Conservation (phyloP, 2,797 vertebrate genomes). For the Chrosomus eos region DNA sequence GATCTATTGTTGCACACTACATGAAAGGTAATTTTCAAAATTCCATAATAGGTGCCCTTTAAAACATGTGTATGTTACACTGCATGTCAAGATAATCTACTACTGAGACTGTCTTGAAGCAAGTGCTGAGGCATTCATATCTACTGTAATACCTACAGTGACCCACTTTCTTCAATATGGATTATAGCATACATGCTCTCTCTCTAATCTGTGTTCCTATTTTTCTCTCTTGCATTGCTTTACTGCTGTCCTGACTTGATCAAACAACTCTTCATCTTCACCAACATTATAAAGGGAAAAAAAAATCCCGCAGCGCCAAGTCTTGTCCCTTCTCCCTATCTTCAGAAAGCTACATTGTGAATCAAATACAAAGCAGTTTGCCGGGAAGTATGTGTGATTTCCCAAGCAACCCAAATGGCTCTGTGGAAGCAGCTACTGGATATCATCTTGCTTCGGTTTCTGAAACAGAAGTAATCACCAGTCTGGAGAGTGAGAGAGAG, state of each 20-base stretch:
- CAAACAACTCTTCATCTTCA: slow-evolving; percentile 17
- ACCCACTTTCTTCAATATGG: slow-evolving; percentile 70
- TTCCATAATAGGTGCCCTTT: no score
- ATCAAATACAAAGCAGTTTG: slow-evolving; percentile 79
- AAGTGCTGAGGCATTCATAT: slow-evolving; percentile 73
- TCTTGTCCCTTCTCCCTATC: slow-evolving; percentile 84
- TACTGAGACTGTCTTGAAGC: slow-evolving; percentile 70
- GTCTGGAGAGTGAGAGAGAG: slow-evolving; percentile 68
- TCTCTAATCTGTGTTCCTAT: slow-evolving; percentile 44
- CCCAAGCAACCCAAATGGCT: slow-evolving; percentile 75
- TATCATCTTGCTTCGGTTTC: slow-evolving; percentile 67
- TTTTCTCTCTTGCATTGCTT: slow-evolving; percentile 65
- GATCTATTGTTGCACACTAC: no score
- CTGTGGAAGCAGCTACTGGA: slow-evolving; percentile 69
- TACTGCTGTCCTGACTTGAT: slow-evolving; percentile 49
- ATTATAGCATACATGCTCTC: slow-evolving; percentile 50
- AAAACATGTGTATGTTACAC: neutral
- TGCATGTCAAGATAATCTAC: slow-evolving; percentile 21
- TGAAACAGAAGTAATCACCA: slow-evolving; percentile 72
- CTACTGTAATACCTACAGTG: slow-evolving; percentile 73
- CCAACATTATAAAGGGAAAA: slow-evolving; percentile 72
- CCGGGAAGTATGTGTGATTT: slow-evolving; percentile 75
- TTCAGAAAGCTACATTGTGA: slow-evolving; percentile 84
- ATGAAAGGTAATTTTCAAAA: no score
- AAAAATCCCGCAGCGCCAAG: slow-evolving; percentile 70